Percentiles rank a stretch among this genome's conserved stretches.
Evolutionary conservation across 2,888 invertebrate genomes (phyloP).

Genomic region (Diaprepes abbreviatus): DNA sequence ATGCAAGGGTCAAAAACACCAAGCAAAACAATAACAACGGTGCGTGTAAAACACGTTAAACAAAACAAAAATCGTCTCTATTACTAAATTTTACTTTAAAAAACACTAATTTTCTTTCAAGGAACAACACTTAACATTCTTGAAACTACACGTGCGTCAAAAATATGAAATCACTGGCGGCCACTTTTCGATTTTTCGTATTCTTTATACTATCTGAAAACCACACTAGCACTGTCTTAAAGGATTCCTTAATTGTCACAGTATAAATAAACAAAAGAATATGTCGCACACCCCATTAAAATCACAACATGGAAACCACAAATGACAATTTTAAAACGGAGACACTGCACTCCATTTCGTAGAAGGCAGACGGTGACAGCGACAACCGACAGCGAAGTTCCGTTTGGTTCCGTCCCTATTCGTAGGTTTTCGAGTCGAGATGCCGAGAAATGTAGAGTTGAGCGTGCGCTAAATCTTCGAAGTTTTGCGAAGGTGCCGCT

Average conservation of each 20-base stretch:
- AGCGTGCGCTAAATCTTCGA: slow-evolving; percentile 12
- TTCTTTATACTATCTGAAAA: not conserved
- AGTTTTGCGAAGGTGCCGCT: not conserved
- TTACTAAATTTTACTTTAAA: slow-evolving; percentile 7
- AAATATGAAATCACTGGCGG: slow-evolving; percentile 33
- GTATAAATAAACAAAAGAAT: slow-evolving; percentile 24
- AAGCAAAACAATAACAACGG: slow-evolving; percentile 79
- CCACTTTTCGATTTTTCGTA: slow-evolving; percentile 27
- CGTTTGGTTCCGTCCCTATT: slow-evolving; percentile 13
- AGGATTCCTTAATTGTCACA: slow-evolving; percentile 8
- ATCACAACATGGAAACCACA: slow-evolving; percentile 43
- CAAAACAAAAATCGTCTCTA: slow-evolving; percentile 18
- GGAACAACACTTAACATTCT: slow-evolving; percentile 29
- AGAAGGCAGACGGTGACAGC: slow-evolving; percentile 29
- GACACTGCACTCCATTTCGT: slow-evolving; percentile 34
- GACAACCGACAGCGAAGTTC: slow-evolving; percentile 17
- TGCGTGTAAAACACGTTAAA: slow-evolving; percentile 71
- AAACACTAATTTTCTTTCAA: slow-evolving; percentile 31
- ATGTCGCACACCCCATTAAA: slow-evolving; percentile 51
- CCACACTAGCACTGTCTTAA: slow-evolving; percentile 3
- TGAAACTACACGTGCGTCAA: slow-evolving; percentile 44
- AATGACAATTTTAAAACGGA: slow-evolving; percentile 30
- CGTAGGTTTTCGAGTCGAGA: slow-evolving; percentile 11
- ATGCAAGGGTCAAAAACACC: slow-evolving; percentile 73
- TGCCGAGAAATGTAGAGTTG: slow-evolving; percentile 11